Evolutionary conservation across 2,113 vertebrate genomes (phyloP).

Genomic region (Anarrhichthys ocellatus): DNA sequence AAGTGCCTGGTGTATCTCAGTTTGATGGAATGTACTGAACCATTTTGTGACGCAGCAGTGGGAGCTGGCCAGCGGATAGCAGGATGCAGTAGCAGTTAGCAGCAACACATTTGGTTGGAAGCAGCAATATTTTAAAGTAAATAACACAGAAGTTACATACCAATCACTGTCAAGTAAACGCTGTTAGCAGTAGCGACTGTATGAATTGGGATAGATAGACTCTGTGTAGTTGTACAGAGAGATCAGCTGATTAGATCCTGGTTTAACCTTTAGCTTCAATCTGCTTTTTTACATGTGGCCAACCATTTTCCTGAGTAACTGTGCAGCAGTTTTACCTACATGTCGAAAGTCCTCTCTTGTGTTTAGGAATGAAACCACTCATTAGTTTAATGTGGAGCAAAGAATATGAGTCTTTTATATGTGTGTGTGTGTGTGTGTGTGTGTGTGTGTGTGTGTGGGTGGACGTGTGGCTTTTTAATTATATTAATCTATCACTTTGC

Average conservation of each 20-base stretch:
- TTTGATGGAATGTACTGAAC: background rate
- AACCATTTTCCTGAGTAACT: background rate
- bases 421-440: background rate
- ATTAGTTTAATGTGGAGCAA: constrained; percentile 12
- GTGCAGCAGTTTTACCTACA: background rate
- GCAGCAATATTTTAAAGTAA: background rate
- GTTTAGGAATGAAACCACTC: constrained; percentile 18
- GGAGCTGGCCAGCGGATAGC: background rate
- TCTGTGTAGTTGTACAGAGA: background rate
- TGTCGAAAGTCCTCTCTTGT: background rate
- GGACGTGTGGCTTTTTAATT: background rate
- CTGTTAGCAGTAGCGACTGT: background rate
- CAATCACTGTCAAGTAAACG: background rate
- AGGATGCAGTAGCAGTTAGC: background rate
- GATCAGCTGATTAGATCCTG: constrained; percentile 9
- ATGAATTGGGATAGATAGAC: background rate
- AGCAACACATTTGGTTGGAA: background rate
- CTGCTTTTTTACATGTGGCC: background rate
- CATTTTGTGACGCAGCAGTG: background rate
- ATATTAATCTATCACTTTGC: constrained; percentile 3
- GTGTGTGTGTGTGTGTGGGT: background rate
- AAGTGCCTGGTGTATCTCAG: background rate
- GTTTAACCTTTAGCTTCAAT: background rate
- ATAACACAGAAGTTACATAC: background rate
- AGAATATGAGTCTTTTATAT: background rate